Percentiles rank a stretch among this genome's conserved stretches.
Evolutionary conservation across 2,888 invertebrate genomes (phyloP).

Genomic region (Ypsolopha scabrella): DNA sequence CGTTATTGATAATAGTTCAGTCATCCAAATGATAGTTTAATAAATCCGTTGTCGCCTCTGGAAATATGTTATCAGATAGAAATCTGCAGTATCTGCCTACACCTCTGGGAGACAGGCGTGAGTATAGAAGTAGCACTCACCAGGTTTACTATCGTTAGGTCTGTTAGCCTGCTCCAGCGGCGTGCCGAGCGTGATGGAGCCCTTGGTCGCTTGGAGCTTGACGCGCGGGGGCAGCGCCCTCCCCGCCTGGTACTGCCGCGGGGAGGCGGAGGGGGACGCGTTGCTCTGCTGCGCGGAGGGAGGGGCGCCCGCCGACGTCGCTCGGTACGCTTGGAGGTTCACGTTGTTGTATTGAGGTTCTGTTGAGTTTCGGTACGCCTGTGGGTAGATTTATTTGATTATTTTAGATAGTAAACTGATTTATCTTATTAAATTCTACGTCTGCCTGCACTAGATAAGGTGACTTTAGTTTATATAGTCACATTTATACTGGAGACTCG

Average conservation of each 20-base stretch:
- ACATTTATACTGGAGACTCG: no score
- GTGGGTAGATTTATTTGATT: constrained; percentile 9
- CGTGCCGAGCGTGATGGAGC: constrained; percentile 89
- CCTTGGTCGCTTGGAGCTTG: constrained; percentile 55
- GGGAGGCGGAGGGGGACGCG: constrained; percentile 41
- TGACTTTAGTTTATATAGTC: constrained; percentile 9
- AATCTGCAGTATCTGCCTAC: no score
- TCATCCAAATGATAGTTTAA: no score
- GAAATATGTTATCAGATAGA: no score
- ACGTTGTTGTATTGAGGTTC: constrained; percentile 38
- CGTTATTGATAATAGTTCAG: no score
- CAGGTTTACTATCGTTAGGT: constrained; percentile 11
- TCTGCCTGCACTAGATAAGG: no score
- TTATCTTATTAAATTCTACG: no score
- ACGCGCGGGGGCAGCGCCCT: constrained; percentile 25
- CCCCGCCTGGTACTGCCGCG: constrained; percentile 30
- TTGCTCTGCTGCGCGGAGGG: constrained; percentile 38
- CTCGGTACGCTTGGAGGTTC: constrained; percentile 5
- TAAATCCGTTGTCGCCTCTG: no score
- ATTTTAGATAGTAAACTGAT: background rate
- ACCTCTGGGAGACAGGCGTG: no score
- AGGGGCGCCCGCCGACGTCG: constrained; percentile 31
- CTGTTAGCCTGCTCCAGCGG: constrained; percentile 58
- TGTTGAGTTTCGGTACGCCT: constrained; percentile 42
- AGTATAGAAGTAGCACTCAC: background rate